Evolutionary conservation across 2,888 invertebrate genomes (phyloP), one percentile per base, ranked within the genome.

Genomic region (Oscheius sp.): DNA sequence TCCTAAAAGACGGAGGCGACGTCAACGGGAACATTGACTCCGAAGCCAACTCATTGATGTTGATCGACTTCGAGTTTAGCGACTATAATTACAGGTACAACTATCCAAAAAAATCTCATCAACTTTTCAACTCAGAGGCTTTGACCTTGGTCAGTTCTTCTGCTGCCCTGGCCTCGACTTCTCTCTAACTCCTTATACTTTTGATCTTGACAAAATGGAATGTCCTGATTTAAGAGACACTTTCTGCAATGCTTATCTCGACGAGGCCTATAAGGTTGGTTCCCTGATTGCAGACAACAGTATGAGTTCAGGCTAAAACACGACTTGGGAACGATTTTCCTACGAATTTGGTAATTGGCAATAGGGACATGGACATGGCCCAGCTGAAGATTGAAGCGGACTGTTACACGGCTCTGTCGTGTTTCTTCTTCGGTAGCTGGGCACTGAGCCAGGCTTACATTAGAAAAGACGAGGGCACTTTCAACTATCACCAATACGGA

Each of bases 121-220:
- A 58, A 21, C 47, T 66, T 78, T 21, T 21, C 21, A 21, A 21
- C 21, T 70, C 71, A 82, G 84, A 68, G 84, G 84, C 10, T 84
- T 84, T 76, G 84, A 84, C 53, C 63, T 84, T 35, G 84, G 82
- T 29, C 82, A 82, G 58, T 81, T 81, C 57, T 79, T 84, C 73
- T 81, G 82, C 50, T 82, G 81, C 50, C 79, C 78, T 57, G 84
- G 79, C 4, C 75, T 78, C 55, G 84, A 84, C 51, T 82, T 82
- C n/a, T 71, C 62, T 57, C 73, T 68, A 5, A 72, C 76, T 29
- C 42, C 77, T 60, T 84, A 82, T 63, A 77, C 47, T 48, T 79
- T 82, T 48, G 77, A 81, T 73, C 75, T 76, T 33, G 75, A 81
- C 13, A 73, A 70, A 50, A 82, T 82, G 62, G 73, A 80, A 10